phyloP scores from a whole-genome alignment of 1,140 invertebrate genomes.

The Caenorhabditis brenneri region DNA sequence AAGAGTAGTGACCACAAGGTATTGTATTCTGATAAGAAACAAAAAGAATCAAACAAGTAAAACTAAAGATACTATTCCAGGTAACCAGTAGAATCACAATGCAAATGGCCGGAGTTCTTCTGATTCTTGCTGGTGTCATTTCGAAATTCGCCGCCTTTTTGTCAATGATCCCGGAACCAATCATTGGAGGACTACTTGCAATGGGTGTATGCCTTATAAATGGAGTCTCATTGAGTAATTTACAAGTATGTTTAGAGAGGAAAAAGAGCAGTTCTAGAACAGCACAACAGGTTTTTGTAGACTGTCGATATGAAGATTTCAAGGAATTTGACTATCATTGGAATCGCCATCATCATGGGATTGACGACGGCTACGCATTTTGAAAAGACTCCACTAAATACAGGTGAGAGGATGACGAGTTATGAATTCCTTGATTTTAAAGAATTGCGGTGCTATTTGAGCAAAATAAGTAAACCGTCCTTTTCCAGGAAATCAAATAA shows the following conservation, averaged over 20 bases:
- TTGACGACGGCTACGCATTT: constrained; percentile 46
- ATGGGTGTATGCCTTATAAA: constrained; percentile 51
- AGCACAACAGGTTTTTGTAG: constrained; percentile 36
- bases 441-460: too few species aligned
- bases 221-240: constrained; percentile 49
- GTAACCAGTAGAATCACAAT: constrained; percentile 53
- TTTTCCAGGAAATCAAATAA: constrained; percentile 22
- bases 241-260: constrained; percentile 48
- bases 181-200: constrained; percentile 54
- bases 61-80: background rate
- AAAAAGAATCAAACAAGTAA: background rate
- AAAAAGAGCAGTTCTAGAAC: background rate
- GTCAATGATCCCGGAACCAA: constrained; percentile 51
- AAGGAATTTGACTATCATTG: constrained; percentile 57
- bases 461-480: too few species aligned
- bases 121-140: constrained; percentile 51
- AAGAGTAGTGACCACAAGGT: too few species aligned
- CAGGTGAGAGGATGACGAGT: background rate
- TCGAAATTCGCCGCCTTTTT: constrained; percentile 53
- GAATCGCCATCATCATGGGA: constrained; percentile 48
- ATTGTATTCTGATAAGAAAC: constrained; percentile 1
- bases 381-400: constrained; percentile 51
- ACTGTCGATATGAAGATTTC: constrained; percentile 53
- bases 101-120: constrained; percentile 52
- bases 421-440: too few species aligned